These are phyloP conservation scores for Cenopis cana DNA, from an alignment of 2,888 invertebrate genomes.

Conservation along the genomic window DNA sequence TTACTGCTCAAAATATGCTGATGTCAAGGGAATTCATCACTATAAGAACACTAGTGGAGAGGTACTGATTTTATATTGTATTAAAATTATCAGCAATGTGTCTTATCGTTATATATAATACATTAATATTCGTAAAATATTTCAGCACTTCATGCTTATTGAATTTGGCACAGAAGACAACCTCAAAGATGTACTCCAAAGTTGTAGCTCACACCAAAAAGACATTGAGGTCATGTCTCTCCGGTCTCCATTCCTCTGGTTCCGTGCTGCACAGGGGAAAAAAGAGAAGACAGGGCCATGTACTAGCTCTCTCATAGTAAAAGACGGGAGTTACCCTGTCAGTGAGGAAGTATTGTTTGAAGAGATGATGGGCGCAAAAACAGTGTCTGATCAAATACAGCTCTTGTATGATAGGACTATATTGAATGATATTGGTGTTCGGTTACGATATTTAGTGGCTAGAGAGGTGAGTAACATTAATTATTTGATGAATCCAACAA, in stretches of 20 bases:
- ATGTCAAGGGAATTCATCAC: conserved; percentile 87
- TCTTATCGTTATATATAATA: neutral
- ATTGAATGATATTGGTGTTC: conserved; percentile 89
- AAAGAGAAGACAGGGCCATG: conserved; percentile 53
- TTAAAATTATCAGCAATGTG: neutral
- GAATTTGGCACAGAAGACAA: conserved; percentile 87
- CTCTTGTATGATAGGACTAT: conserved; percentile 85
- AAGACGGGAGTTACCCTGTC: conserved; percentile 77
- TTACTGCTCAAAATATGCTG: conserved; percentile 89
- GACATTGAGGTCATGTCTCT: conserved; percentile 86
- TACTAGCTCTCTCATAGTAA: conserved; percentile 53
- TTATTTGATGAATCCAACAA: neutral
- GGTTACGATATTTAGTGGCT: conserved; percentile 91
- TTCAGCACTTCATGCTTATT: conserved; percentile 90
- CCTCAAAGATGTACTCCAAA: conserved; percentile 82
- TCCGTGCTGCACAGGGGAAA: conserved; percentile 78
- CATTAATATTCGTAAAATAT: conserved; percentile 37
- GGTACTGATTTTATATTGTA: conserved; percentile 56
- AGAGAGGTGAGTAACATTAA: conserved; percentile 77
- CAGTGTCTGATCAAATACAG: conserved; percentile 88
- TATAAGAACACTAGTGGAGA: conserved; percentile 82
- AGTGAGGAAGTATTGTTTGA: conserved; percentile 74
- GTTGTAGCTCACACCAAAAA: conserved; percentile 84
- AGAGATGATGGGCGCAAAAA: conserved; percentile 76
- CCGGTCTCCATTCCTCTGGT: conserved; percentile 90